These are phyloP conservation scores for Ctenopoma multispine DNA, from an alignment of 2,797 vertebrate genomes.

Conservation along the genomic window DNA sequence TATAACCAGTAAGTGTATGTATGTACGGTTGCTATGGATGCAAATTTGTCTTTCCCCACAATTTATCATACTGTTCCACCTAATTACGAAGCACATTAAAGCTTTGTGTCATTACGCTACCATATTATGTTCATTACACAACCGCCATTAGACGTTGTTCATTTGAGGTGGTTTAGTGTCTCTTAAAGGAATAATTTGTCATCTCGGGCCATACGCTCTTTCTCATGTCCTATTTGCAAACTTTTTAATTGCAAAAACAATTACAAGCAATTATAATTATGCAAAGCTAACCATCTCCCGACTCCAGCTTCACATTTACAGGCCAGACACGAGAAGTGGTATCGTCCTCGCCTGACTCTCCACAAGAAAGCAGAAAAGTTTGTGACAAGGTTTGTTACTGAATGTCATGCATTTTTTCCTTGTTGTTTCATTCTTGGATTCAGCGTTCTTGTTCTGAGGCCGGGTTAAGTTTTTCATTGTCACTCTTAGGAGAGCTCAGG, in stretches of 20 bases:
- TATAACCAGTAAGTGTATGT: background rate
- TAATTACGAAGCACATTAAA: background rate
- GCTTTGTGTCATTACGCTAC: background rate
- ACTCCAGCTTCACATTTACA: background rate
- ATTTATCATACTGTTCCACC: background rate
- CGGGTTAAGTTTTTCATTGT: constrained; percentile 1
- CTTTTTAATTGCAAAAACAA: no score
- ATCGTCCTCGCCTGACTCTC: background rate
- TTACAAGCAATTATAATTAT: background rate
- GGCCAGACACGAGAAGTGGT: background rate
- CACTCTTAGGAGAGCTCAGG: background rate
- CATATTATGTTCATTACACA: background rate
- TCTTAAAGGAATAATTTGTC: background rate
- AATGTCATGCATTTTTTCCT: background rate
- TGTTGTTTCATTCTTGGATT: constrained; percentile 4
- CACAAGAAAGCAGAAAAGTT: background rate
- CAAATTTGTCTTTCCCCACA: background rate
- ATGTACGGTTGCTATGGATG: constrained; percentile 4
- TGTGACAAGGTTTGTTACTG: background rate
- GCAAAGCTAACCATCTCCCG: background rate
- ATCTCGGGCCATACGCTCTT: background rate
- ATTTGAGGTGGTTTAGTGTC: background rate
- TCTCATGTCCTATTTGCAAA: no score
- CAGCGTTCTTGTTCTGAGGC: background rate
- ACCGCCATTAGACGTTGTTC: background rate